Evolutionary conservation across 1,140 invertebrate species (phyloP), one percentile per base, ranked within the genome.

Genomic region (Monomorium pharaonis): DNA sequence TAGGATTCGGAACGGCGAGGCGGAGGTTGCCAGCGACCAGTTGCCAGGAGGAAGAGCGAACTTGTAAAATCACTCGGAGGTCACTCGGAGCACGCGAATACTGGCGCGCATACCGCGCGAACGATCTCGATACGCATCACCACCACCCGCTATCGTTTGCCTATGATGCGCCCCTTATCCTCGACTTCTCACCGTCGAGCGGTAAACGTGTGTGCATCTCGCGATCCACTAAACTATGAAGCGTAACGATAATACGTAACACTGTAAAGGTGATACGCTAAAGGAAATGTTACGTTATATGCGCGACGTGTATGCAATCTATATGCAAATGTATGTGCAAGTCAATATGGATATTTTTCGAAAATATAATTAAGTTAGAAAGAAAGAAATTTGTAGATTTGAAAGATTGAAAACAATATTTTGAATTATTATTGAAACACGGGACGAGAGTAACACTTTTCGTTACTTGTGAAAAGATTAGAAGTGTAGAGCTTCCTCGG

Each of bases 41-140:
- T 83, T 60, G 78, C 78, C 67, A 74, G 78, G 51, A 77, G 81
- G 33, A 84, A 75, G 81, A 84, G 81, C 56, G 72, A 84, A 76
- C 58, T 84, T 84, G 81, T 84, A 83, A 83, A 83, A 83, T 83
- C 78, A 83, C 78, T 72, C 67, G 78, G 78, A 18, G 78, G 78
- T 83, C 78, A 83, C 37, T 72, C 67, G 67, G 78, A 47, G 78
- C 78, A 83, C 78, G 78, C 78, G 78, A 78, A 78, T n/a, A n/a
- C 76, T 65, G 44, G 76, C 76, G 76, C 76, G 76, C 76, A 78
- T 65, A 47, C 60, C 60, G 60, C 76, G 74, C 74, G 37, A 80
- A 54, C 44, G 67, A 54, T 74, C 51, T 44, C 67, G 78, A 83
- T 83, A 83, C 78, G 67, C 78, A 74, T 51, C 78, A 74, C 78